These are phyloP conservation scores for Acanthisitta chloris DNA, from an alignment of 2,113 vertebrate species.

Conservation along the genomic window DNA sequence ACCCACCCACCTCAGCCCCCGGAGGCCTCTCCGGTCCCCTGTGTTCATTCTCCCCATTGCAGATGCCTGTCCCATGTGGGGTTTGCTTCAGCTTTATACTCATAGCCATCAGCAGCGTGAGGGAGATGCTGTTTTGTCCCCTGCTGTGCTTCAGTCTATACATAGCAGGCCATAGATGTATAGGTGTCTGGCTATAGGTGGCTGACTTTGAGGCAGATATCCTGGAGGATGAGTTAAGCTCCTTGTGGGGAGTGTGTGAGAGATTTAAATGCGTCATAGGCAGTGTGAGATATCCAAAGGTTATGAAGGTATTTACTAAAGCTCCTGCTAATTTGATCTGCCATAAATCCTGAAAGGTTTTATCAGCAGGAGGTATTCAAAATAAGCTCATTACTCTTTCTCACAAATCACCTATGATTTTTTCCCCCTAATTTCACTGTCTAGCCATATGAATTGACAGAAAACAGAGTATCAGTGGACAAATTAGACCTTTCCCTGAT, in stretches of 20 bases:
- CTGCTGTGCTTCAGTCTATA: not conserved
- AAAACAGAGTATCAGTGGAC: not conserved
- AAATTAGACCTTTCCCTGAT: not conserved
- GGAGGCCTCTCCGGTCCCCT: accelerated
- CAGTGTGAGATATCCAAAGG: not conserved
- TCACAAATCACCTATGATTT: not conserved
- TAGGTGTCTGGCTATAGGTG: not conserved
- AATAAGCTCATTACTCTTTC: not conserved
- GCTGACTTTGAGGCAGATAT: not conserved
- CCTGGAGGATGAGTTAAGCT: not conserved
- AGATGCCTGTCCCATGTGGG: accelerated
- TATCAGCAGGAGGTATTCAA: not conserved
- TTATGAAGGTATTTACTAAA: not conserved
- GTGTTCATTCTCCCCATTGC: accelerated
- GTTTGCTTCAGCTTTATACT: not conserved
- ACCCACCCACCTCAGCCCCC: not conserved
- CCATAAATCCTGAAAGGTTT: not conserved
- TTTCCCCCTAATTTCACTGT: not conserved
- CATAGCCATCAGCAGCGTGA: accelerated
- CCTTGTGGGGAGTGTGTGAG: accelerated
- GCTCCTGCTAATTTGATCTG: not conserved
- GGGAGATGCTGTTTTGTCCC: not conserved
- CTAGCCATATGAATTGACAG: not conserved
- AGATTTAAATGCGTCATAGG: not conserved
- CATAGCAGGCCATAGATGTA: not conserved